phyloP scores from a whole-genome alignment of 2,888 invertebrate genomes.

The Xylota sylvarum region DNA sequence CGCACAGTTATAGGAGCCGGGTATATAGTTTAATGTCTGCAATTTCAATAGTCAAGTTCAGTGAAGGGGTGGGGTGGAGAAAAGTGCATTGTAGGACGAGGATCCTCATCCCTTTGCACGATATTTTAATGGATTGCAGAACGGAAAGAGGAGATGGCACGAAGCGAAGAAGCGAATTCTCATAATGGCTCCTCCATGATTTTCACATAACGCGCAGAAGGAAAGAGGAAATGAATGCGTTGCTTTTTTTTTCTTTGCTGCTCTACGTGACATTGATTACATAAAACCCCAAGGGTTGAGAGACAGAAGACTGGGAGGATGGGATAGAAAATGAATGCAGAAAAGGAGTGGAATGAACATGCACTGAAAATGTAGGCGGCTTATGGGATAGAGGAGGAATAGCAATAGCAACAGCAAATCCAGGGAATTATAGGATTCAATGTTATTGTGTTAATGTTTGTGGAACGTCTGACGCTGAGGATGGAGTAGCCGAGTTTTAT shows the following conservation, averaged over 20 bases:
- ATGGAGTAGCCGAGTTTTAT: constrained; percentile 34
- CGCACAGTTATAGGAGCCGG: constrained; percentile 40
- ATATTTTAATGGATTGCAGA: constrained; percentile 71
- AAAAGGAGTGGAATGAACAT: constrained; percentile 58
- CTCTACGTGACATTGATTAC: constrained; percentile 75
- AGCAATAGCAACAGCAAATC: constrained; percentile 50
- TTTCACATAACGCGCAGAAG: constrained; percentile 34
- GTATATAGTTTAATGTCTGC: constrained; percentile 66
- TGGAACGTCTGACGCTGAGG: constrained; percentile 69
- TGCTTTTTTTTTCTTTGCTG: constrained; percentile 24
- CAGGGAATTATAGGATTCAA: constrained; percentile 75
- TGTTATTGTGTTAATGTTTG: constrained; percentile 77
- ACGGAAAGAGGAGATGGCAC: constrained; percentile 40
- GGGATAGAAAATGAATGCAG: constrained; percentile 39
- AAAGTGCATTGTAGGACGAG: constrained; percentile 19
- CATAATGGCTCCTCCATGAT: constrained; percentile 69
- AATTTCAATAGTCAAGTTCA: constrained; percentile 77
- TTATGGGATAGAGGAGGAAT: constrained; percentile 18
- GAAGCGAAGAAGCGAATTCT: constrained; percentile 48
- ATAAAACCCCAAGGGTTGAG: constrained; percentile 68
- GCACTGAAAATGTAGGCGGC: constrained; percentile 62
- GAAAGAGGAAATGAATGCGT: constrained; percentile 66
- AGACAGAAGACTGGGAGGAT: constrained; percentile 13
- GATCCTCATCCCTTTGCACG: constrained; percentile 5
- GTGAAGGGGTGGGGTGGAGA: constrained; percentile 35